Base-by-base conservation (phyloP, 2,797 vertebrate genomes). In the Xiphophorus birchmanni region DNA sequence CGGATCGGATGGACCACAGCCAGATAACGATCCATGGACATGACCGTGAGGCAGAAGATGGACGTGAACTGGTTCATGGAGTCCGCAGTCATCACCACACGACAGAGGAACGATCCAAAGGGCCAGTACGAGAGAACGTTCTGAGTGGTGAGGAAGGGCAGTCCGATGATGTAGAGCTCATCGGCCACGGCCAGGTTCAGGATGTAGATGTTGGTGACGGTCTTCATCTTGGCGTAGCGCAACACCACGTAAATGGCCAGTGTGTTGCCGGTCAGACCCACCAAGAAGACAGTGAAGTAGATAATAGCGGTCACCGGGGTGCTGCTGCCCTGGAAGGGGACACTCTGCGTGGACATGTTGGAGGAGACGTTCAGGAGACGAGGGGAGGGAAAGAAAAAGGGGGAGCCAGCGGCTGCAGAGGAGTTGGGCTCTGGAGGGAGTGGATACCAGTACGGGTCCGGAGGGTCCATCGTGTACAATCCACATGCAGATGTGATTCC, bases 51-150 rank as follows among this genome's bases (percentile, higher is more conserved):
- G 88, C 98, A 99, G 94, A 99, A 99, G 92, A 99, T 99, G 82
- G 97, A 98, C 26, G 97, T 99, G 93, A 99, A 99, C 94, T 99
- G 98, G 91, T 98, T 99, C 92, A 99, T 97, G 15, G 97, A 97
- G 80, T 99, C 98, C 44, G 97, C 96, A 0, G 97, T 98, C 98
- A 99, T 99, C 83, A 99, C 97, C 42, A 97, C 92, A 0, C 97
- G 97, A 86, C 98, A 99, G 93, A 98, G 95, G 91, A 99, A 97
- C 58, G 97, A 97, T 4, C 98, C 98, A 2, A 99, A 99, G 0
- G 98, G 98, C 98, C 98, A 99, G 75, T 98, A 99, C 79, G 98
- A 98, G 82, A 99, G 96, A 29, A 98, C 98, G 0, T 99, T 98
- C 93, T 99, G 98, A 0, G 97, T 97, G 17, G 97, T 97, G 86